A percentile compares a stretch with the other conserved stretches of the same genome.
Evolutionary conservation across 2,888 invertebrate species (phyloP).

Genomic region (Rhimphoctona megacephalus): DNA sequence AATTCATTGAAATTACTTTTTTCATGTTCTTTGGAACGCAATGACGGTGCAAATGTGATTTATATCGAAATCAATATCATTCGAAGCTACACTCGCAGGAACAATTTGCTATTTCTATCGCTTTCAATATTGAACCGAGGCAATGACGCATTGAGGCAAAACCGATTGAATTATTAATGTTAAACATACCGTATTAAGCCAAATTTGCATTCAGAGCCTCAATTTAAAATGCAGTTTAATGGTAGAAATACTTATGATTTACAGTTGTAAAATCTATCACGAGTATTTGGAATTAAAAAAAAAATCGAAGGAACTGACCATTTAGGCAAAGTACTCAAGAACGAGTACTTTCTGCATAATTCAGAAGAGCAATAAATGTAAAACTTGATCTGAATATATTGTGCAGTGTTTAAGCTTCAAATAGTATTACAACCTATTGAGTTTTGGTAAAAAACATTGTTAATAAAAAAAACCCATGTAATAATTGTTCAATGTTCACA

Average conservation of each 20-base stretch:
- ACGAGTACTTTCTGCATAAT: neutral
- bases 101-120: constrained; percentile 26
- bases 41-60: constrained; percentile 25
- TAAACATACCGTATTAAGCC: neutral
- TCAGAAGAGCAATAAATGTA: neutral
- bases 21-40: constrained; percentile 36
- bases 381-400: neutral
- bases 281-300: neutral
- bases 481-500: constrained; percentile 2
- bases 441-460: neutral
- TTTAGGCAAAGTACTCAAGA: neutral
- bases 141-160: neutral
- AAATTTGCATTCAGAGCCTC: neutral
- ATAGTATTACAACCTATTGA: constrained; percentile 12
- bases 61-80: constrained; percentile 10
- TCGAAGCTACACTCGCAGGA: constrained; percentile 56
- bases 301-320: neutral
- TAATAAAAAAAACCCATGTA: neutral
- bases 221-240: neutral
- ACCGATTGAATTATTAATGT: neutral
- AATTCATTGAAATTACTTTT: constrained; percentile 1
- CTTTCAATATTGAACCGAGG: constrained; percentile 16
- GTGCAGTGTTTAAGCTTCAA: neutral
- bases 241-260: neutral
- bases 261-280: neutral